Percentiles rank a stretch among this genome's conserved stretches.
Conservation (phyloP, 2,113 vertebrate species). For the Barnardius zonarius region DNA sequence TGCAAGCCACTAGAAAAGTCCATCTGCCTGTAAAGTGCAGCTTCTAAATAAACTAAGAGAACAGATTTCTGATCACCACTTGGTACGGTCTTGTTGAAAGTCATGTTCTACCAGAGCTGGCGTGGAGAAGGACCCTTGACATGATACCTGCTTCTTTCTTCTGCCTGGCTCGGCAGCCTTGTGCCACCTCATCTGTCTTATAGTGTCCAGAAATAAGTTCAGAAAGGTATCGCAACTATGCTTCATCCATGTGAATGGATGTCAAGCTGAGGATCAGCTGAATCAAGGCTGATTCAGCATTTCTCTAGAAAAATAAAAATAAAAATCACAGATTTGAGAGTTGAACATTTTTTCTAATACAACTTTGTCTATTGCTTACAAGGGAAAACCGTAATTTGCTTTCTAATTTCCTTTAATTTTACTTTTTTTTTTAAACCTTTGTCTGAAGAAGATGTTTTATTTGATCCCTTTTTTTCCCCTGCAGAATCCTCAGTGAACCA, state of each 20-base stretch:
- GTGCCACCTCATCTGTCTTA: background rate
- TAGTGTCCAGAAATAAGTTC: background rate
- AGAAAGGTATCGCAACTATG: background rate
- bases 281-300: background rate
- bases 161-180: background rate
- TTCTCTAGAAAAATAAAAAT: background rate
- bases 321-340: background rate
- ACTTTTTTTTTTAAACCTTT: background rate
- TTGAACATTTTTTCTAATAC: background rate
- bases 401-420: background rate
- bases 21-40: background rate
- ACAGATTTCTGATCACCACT: background rate
- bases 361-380: background rate
- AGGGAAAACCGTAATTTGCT: background rate
- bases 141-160: background rate
- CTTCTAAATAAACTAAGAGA: background rate
- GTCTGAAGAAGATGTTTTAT: background rate
- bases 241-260: background rate
- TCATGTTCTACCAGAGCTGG: background rate
- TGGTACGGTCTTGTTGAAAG: background rate
- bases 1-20: background rate
- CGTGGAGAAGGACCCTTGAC: background rate
- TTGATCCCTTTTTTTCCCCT: background rate
- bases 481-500: conserved; percentile 11
- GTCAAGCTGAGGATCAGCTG: background rate